Conservation (phyloP, 2,888 invertebrate genomes). For the Drosophila monieri region DNA sequence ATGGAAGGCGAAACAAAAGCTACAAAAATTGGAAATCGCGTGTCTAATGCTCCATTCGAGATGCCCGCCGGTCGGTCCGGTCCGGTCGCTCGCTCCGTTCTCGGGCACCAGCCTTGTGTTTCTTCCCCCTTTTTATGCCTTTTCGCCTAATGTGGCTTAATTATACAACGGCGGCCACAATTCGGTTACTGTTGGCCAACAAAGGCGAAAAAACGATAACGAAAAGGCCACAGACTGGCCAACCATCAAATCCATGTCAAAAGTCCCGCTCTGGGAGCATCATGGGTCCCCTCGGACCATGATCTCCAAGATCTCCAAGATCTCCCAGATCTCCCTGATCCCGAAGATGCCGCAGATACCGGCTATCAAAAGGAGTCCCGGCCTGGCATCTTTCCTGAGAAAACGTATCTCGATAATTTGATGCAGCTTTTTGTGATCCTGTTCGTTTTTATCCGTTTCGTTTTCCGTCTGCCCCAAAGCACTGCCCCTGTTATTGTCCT, state of each 20-base stretch:
- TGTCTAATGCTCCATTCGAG: slow-evolving; percentile 70
- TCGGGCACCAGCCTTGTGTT: slow-evolving; percentile 1
- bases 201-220: slow-evolving; percentile 14
- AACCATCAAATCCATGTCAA: slow-evolving; percentile 73
- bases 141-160: slow-evolving; percentile 74
- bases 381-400: slow-evolving; percentile 55
- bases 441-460: slow-evolving; percentile 9
- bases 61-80: slow-evolving; percentile 54
- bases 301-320: neutral
- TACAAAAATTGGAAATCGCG: slow-evolving; percentile 64
- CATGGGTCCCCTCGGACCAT: slow-evolving; percentile 20
- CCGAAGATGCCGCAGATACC: neutral
- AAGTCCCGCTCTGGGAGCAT: slow-evolving; percentile 65
- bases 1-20: slow-evolving; percentile 22
- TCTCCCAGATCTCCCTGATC: neutral
- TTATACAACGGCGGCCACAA: slow-evolving; percentile 54
- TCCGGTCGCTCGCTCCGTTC: neutral
- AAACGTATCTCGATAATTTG: slow-evolving; percentile 69
- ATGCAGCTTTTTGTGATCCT: slow-evolving; percentile 54
- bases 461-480: slow-evolving; percentile 24
- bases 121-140: slow-evolving; percentile 34
- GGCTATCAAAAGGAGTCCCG: slow-evolving; percentile 15
- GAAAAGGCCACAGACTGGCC: slow-evolving; percentile 23
- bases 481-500: neutral
- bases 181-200: slow-evolving; percentile 52